phyloP scores from a whole-genome alignment of 2,888 invertebrate genomes.

The Crossocerus cetratus region DNA sequence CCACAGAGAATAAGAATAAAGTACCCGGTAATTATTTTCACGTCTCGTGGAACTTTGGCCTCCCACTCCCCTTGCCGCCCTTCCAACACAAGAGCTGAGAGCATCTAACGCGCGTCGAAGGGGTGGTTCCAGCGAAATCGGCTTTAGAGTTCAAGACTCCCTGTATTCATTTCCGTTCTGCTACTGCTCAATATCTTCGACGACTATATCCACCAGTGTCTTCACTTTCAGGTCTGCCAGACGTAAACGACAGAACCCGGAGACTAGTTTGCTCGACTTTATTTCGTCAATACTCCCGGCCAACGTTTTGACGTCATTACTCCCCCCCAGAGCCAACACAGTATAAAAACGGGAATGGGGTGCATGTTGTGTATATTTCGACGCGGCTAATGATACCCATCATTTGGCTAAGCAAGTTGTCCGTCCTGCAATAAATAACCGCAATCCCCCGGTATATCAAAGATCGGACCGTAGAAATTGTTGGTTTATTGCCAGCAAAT shows the following conservation, averaged over 20 bases:
- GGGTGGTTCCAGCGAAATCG: constrained; percentile 37
- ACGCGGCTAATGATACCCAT: neutral
- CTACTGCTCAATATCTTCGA: neutral
- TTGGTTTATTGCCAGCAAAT: too few relatives aligned
- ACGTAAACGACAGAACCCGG: too few relatives aligned
- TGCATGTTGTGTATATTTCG: neutral
- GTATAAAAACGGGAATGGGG: neutral
- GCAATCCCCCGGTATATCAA: too few relatives aligned
- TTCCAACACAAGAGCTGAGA: constrained; percentile 10
- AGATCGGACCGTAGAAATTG: too few relatives aligned
- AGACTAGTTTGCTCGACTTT: too few relatives aligned
- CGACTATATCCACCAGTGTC: too few relatives aligned
- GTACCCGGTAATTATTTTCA: constrained; percentile 54
- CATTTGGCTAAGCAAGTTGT: neutral
- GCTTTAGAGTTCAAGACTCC: constrained; percentile 29
- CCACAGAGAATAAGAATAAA: constrained; percentile 36
- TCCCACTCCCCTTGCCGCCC: constrained; percentile 3
- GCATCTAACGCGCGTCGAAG: constrained; percentile 19
- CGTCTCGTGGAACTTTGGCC: constrained; percentile 25
- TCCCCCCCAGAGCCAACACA: neutral
- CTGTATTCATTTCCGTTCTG: constrained; percentile 9
- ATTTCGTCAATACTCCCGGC: too few relatives aligned
- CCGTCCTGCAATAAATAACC: neutral
- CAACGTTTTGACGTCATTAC: neutral
- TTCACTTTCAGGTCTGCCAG: too few relatives aligned